These are phyloP conservation scores for Mus caroli DNA, from an alignment of 2,797 vertebrate species.

Conservation along the genomic window DNA sequence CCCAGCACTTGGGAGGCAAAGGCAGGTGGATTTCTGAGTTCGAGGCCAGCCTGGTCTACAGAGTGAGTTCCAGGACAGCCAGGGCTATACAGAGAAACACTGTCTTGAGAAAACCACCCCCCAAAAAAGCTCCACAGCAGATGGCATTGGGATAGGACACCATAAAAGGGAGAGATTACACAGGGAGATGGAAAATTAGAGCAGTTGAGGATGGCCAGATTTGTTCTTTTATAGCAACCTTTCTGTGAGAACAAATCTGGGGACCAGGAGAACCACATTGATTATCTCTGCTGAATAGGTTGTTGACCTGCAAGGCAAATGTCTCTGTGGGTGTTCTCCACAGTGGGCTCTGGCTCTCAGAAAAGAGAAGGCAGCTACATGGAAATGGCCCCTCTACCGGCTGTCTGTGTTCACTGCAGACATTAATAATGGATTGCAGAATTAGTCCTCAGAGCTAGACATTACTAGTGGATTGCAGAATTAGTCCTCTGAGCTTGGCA, in stretches of 20 bases:
- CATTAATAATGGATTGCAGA: conserved; percentile 18
- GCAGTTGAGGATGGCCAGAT: background rate
- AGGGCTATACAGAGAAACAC: no score
- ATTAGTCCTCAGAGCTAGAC: background rate
- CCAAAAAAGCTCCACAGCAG: background rate
- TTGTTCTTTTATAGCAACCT: background rate
- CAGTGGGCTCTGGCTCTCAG: background rate
- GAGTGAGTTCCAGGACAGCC: no score
- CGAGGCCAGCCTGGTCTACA: no score
- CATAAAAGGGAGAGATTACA: background rate
- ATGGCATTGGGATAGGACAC: background rate
- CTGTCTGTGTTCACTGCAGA: background rate
- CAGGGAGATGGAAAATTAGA: background rate
- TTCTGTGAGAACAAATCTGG: background rate
- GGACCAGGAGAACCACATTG: background rate
- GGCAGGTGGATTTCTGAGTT: no score
- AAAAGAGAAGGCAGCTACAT: no score
- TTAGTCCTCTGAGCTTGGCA: background rate
- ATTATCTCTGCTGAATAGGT: background rate
- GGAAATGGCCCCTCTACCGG: fast-evolving
- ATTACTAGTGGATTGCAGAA: background rate
- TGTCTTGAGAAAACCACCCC: no score
- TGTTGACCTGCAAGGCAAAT: background rate
- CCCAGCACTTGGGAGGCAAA: no score
- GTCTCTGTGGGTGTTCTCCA: background rate